These are phyloP conservation scores for Ypsolopha scabrella DNA, from an alignment of 2,888 invertebrate species.

Conservation along the genomic window DNA sequence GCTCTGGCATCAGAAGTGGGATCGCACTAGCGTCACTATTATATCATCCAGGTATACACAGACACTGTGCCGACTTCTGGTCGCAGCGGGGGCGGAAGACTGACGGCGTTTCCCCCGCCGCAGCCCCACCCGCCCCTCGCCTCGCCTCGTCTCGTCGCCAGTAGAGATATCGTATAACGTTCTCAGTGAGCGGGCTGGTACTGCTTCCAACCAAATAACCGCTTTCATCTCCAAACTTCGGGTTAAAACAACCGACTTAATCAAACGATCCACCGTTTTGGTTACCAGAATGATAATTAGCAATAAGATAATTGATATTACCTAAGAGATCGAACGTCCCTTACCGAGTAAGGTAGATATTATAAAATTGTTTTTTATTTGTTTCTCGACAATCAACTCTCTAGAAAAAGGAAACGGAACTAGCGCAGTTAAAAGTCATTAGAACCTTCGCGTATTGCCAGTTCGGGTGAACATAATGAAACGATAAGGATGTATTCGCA, in stretches of 20 bases:
- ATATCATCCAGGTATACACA: too few relatives aligned
- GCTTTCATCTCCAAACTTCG: constrained; percentile 20
- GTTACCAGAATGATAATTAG: constrained; percentile 58
- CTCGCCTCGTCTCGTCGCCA: constrained; percentile 9
- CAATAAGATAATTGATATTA: constrained; percentile 64
- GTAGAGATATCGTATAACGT: constrained; percentile 1
- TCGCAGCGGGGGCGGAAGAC: constrained; percentile 16
- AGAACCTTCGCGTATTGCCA: neutral
- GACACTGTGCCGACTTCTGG: too few relatives aligned
- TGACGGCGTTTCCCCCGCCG: constrained; percentile 4
- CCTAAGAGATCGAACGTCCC: constrained; percentile 70
- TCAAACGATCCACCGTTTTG: constrained; percentile 39
- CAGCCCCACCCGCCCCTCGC: constrained; percentile 11
- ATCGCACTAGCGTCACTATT: too few relatives aligned
- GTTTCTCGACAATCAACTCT: constrained; percentile 59
- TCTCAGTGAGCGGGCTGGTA: constrained; percentile 51
- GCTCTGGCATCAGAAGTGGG: constrained; percentile 10
- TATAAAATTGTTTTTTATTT: constrained; percentile 47
- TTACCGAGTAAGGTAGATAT: constrained; percentile 69
- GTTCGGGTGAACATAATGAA: neutral
- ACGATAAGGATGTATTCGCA: constrained; percentile 3
- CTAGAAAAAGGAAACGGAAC: constrained; percentile 35
- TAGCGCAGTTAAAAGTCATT: constrained; percentile 19
- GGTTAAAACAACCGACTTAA: neutral
- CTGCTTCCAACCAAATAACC: constrained; percentile 51